A percentile compares a stretch with the other conserved stretches of the same genome.
These are phyloP conservation scores for Craniophora ligustri DNA, from an alignment of 2,888 invertebrate species.

Conservation along the genomic window DNA sequence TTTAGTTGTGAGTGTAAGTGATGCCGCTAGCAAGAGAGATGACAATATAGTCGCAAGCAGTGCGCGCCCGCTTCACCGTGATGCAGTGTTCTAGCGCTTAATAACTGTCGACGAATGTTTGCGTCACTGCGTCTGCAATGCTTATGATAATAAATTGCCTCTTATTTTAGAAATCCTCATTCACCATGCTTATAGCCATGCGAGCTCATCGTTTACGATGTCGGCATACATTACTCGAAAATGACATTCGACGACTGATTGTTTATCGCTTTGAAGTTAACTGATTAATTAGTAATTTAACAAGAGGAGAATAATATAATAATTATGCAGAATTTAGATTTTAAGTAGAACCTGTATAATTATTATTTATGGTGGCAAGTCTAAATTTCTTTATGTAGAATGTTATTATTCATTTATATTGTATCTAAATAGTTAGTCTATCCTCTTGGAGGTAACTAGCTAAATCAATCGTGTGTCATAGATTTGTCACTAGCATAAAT, in stretches of 20 bases:
- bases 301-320: background rate
- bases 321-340: background rate
- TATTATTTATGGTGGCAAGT: no score
- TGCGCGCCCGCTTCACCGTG: conserved; percentile 71
- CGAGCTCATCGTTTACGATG: conserved; percentile 75
- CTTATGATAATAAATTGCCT: conserved; percentile 84
- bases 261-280: conserved; percentile 57
- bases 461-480: no score
- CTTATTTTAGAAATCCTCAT: conserved; percentile 87
- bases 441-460: no score
- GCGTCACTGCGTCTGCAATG: conserved; percentile 82
- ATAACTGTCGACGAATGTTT: conserved; percentile 86
- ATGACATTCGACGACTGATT: conserved; percentile 76
- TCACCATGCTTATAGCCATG: conserved; percentile 76
- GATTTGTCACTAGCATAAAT: no score
- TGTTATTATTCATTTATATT: no score
- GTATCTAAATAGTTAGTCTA: no score
- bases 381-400: no score
- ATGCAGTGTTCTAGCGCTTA: conserved; percentile 82
- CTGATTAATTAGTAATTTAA: conserved; percentile 39
- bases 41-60: conserved; percentile 67
- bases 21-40: conserved; percentile 69
- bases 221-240: conserved; percentile 74
- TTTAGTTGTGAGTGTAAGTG: conserved; percentile 67
- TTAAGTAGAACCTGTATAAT: no score